Base-by-base conservation (phyloP, 2,113 vertebrate genomes). In the Zosterops pallidus region DNA sequence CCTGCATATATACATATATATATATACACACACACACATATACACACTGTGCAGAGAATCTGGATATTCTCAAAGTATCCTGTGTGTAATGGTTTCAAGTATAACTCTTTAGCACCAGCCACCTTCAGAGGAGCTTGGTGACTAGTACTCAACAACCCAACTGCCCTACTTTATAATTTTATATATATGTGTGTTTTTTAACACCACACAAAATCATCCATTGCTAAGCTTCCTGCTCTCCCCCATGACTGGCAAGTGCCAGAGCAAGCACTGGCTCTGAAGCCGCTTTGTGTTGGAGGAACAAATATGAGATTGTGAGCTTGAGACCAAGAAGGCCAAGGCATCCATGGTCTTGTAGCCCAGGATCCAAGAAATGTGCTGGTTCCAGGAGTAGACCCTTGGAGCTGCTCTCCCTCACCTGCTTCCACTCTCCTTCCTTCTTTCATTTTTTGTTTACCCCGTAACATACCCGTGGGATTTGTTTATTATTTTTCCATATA, bases 401-500 rank as follows among this genome's bases (percentile, higher is more conserved):
- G 79, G 86, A 85, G 65, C 91, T 89, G 31, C 70, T 70, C n/a
- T 90, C 50, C 71, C 84, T 92, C 82, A 49, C 82, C 83, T 71
- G 35, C 63, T 86, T 91, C 69, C n/a, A 12, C 29, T 79, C 56
- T 74, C 18, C 82, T 69, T 33, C 19, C 81, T 72, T 31, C 11
- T 41, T 81, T n/a, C n/a, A 49, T 35, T 81, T 89, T 53, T 92
- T 92, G 77, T 91, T 94, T 94, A 97, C 95, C 75, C 59, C 94
- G 67, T 96, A 97, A 94, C 96, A 96, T 96, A 96, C 90, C 91
- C 92, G 76, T 65, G 96, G 93, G 89, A 94, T 95, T 94, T 96
- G 83, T 96, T 95, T 96, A 95, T 95, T 97, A 92, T 95, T 95
- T 96, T 96, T 95, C 96, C 97, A 94, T 62, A 21, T 97, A 98